Evolutionary conservation across 2,888 invertebrate genomes (phyloP).

Genomic region (Rhagonycha fulva): DNA sequence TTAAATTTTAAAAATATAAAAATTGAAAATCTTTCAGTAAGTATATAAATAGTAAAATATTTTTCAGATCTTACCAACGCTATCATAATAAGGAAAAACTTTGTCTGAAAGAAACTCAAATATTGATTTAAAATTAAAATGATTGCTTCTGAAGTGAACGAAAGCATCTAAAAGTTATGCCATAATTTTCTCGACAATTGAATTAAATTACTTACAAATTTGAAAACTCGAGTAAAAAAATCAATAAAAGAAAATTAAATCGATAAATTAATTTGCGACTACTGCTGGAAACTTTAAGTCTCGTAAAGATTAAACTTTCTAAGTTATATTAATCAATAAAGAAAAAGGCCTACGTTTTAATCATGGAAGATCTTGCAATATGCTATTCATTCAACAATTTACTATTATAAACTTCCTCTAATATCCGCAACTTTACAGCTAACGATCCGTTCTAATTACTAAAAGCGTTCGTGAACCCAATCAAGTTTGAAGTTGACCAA

Average conservation of each 20-base stretch:
- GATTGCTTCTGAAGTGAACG: neutral
- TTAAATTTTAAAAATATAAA: neutral
- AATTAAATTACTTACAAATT: neutral
- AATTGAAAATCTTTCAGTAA: neutral
- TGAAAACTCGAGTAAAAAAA: neutral
- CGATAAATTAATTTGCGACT: neutral
- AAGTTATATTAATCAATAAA: slow-evolving; percentile 1
- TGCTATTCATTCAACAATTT: slow-evolving; percentile 8
- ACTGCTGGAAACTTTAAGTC: neutral
- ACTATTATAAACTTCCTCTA: slow-evolving; percentile 12
- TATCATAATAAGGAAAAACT: neutral
- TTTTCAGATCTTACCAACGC: neutral
- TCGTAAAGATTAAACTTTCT: neutral
- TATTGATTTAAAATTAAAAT: neutral
- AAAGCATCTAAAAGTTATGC: neutral
- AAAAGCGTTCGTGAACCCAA: slow-evolving; percentile 22
- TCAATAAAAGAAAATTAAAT: neutral
- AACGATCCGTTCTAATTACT: slow-evolving; percentile 24
- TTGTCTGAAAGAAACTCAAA: neutral
- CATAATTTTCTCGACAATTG: neutral
- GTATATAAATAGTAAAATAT: neutral
- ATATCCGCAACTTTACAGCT: slow-evolving; percentile 21
- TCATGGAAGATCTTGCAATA: slow-evolving; percentile 9
- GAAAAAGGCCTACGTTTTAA: neutral
- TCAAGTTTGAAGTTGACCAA: slow-evolving; percentile 23